These are phyloP conservation scores for Tyrannus savana DNA, from an alignment of 2,113 vertebrate genomes.

Conservation along the genomic window DNA sequence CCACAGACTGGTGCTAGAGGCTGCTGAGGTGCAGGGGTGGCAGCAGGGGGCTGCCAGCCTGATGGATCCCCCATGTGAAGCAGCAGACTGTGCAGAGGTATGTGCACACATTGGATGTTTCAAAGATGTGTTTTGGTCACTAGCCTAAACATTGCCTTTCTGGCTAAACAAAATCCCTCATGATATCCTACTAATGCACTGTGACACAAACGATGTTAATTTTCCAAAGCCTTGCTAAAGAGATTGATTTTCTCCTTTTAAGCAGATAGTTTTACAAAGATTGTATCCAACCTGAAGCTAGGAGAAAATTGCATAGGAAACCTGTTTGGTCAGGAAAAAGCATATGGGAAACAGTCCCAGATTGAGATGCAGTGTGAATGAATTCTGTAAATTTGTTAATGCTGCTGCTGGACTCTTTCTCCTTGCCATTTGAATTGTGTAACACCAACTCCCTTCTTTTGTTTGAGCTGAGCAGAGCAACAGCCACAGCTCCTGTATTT, in stretches of 20 bases:
- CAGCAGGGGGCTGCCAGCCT: background rate
- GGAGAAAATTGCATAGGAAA: background rate
- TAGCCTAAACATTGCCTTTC: background rate
- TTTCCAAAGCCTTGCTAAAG: background rate
- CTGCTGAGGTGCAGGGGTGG: background rate
- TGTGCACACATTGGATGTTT: fast-evolving
- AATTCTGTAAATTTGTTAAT: background rate
- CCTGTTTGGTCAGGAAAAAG: background rate
- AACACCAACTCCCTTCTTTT: background rate
- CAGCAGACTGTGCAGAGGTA: background rate
- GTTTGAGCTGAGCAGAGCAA: background rate
- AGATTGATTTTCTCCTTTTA: background rate
- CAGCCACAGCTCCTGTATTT: background rate
- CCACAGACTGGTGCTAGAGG: background rate
- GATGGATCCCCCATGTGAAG: fast-evolving
- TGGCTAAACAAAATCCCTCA: background rate
- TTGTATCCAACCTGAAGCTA: background rate
- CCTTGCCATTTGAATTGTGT: background rate
- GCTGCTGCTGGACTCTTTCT: background rate
- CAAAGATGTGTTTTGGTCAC: background rate
- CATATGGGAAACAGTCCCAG: background rate
- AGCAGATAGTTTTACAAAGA: background rate
- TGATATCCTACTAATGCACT: background rate
- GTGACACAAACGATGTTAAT: background rate
- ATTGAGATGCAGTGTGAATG: background rate